phyloP scores from a whole-genome alignment of 2,797 vertebrate genomes.

The Dendrocincla tyrannina region DNA sequence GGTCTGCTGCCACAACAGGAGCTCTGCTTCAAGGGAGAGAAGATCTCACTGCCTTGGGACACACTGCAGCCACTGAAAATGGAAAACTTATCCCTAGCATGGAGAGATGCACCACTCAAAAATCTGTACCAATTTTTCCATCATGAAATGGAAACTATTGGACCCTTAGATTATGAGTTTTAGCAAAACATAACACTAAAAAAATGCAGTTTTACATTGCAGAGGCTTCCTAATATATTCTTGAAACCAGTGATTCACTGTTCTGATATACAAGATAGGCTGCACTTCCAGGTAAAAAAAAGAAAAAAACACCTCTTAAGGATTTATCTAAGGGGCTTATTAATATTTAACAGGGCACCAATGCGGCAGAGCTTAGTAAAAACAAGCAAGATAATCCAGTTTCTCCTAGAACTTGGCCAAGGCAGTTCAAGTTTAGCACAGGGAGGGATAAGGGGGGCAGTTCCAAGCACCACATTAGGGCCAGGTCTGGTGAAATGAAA shows the following conservation, averaged over 20 bases:
- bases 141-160: neutral
- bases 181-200: neutral
- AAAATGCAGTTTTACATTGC: neutral
- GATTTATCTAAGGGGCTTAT: constrained; percentile 18
- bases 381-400: constrained; percentile 17
- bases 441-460: neutral
- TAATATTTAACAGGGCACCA: constrained; percentile 47
- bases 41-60: neutral
- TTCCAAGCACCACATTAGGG: neutral
- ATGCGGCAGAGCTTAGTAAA: neutral
- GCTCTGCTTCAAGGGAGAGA: neutral
- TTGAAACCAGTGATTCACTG: neutral
- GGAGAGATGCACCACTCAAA: neutral
- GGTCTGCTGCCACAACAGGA: neutral
- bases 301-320: neutral
- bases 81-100: neutral
- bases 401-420: neutral
- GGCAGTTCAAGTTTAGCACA: constrained; percentile 4
- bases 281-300: neutral
- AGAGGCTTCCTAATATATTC: constrained; percentile 1
- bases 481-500: neutral
- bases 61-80: neutral
- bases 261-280: neutral
- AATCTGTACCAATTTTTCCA: neutral
- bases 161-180: neutral